Conservation (phyloP, 1,140 invertebrate genomes). For the Pogonomyrmex barbatus region DNA sequence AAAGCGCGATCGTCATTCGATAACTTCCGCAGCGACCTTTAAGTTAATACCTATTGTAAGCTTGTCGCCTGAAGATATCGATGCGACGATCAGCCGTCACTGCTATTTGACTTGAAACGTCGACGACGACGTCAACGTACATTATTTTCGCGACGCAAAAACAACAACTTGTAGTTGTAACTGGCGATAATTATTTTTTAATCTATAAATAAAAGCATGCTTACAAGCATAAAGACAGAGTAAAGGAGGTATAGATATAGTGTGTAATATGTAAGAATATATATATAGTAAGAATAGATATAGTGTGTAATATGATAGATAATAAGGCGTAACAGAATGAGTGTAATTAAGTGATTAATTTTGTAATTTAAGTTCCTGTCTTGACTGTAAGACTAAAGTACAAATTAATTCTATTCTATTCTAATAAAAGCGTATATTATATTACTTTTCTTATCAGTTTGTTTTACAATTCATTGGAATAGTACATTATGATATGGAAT, state of each 20-base stretch:
- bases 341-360: too few relatives aligned
- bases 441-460: too few relatives aligned
- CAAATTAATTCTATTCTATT: too few relatives aligned
- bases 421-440: too few relatives aligned
- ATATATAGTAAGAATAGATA: too few relatives aligned
- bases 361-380: too few relatives aligned
- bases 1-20: constrained; percentile 2
- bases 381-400: too few relatives aligned
- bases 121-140: neutral
- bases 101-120: neutral
- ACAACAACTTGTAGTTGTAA: neutral
- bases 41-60: neutral
- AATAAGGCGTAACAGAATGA: too few relatives aligned
- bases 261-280: too few relatives aligned
- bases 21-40: constrained; percentile 12
- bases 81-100: neutral
- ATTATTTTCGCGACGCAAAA: neutral
- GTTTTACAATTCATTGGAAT: too few relatives aligned
- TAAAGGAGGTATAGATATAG: too few relatives aligned
- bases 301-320: too few relatives aligned
- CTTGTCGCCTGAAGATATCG: neutral
- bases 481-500: neutral
- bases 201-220: neutral
- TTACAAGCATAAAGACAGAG: neutral
- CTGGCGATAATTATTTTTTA: neutral